These are phyloP conservation scores for Aphis craccivora DNA, from an alignment of 1,140 invertebrate species.

Conservation along the genomic window DNA sequence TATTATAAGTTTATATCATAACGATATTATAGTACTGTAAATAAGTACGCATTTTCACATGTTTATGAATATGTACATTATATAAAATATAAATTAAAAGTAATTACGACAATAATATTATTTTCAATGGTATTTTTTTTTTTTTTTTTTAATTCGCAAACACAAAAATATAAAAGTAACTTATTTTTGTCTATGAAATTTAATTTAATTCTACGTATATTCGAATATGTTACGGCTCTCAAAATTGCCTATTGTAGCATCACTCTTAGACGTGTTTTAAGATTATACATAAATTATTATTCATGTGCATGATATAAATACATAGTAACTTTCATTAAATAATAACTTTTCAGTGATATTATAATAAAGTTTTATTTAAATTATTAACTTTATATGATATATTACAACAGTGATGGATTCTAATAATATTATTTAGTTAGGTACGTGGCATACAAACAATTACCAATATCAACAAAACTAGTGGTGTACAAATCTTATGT, in stretches of 20 bases:
- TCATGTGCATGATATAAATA: not conserved
- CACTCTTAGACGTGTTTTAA: not conserved
- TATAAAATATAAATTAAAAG: not conserved
- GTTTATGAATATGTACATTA: not conserved
- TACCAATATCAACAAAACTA: not conserved
- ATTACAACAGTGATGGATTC: not conserved
- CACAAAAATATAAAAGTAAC: not conserved
- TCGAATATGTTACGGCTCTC: not conserved
- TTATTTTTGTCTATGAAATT: not conserved
- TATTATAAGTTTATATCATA: too few relatives aligned
- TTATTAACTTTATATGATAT: not conserved
- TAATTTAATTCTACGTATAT: not conserved
- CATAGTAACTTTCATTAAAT: not conserved
- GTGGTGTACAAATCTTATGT: not conserved
- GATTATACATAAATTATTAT: not conserved
- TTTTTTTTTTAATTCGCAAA: not conserved
- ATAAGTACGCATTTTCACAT: not conserved
- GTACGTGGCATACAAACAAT: not conserved
- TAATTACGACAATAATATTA: not conserved
- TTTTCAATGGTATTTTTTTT: not conserved
- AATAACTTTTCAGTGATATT: not conserved
- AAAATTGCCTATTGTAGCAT: not conserved
- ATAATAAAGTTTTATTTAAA: not conserved
- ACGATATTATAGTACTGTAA: too few relatives aligned
- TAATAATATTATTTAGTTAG: not conserved